phyloP scores from a whole-genome alignment of 2,113 vertebrate genomes.

The Sceloporus tristichus region DNA sequence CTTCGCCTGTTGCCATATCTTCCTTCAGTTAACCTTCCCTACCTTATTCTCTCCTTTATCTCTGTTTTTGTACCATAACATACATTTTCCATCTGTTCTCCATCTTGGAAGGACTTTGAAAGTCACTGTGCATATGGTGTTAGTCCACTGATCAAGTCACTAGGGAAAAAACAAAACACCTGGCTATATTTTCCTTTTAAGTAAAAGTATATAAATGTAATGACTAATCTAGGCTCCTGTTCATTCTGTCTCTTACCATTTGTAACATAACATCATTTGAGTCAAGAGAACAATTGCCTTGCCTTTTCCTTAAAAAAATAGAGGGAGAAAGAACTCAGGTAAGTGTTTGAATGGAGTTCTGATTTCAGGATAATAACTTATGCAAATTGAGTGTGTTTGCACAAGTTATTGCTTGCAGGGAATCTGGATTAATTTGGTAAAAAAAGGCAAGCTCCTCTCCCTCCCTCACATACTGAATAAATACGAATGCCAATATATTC shows the following conservation, averaged over 20 bases:
- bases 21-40: background rate
- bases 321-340: background rate
- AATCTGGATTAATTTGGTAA: background rate
- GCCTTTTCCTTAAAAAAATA: background rate
- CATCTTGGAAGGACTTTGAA: conserved; percentile 46
- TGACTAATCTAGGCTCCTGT: background rate
- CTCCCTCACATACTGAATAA: background rate
- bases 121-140: conserved; percentile 35
- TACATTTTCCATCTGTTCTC: conserved; percentile 39
- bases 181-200: conserved; percentile 28
- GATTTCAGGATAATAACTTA: background rate
- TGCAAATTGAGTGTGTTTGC: background rate
- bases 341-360: background rate
- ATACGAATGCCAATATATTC: background rate
- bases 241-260: background rate
- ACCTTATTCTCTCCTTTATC: conserved; percentile 1
- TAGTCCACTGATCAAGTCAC: conserved; percentile 36
- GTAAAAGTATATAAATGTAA: background rate
- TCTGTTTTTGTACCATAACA: conserved; percentile 31
- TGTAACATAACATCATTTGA: conserved; percentile 1
- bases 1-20: background rate
- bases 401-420: background rate
- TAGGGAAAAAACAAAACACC: conserved; percentile 49
- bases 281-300: background rate
- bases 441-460: background rate